phyloP scores from a whole-genome alignment of 2,113 vertebrate species.

The Dicentrarchus labrax region DNA sequence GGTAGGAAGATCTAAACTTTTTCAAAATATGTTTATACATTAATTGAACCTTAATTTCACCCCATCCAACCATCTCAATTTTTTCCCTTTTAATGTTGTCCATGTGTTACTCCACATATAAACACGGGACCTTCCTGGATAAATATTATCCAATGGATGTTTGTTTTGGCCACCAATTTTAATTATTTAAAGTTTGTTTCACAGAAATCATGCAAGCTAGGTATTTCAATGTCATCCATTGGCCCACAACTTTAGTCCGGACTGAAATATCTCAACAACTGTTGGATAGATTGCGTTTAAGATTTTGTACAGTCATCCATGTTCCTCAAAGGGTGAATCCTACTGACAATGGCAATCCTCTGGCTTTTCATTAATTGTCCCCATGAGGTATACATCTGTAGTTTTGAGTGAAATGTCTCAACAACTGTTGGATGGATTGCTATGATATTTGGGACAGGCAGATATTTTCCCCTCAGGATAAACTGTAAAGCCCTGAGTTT shows the following conservation, averaged over 20 bases:
- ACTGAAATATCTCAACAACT: no score
- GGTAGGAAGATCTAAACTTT: conserved; percentile 81
- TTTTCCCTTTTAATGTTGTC: background rate
- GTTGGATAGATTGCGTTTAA: no score
- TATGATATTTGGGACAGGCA: background rate
- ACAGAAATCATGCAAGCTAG: no score
- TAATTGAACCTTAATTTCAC: background rate
- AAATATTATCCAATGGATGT: background rate
- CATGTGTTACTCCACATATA: background rate
- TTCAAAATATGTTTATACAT: background rate
- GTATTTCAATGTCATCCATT: no score
- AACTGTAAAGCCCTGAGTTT: background rate
- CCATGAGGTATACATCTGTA: background rate
- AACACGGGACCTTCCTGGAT: background rate
- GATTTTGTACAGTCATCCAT: no score
- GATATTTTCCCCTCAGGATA: background rate
- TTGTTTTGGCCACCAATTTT: background rate
- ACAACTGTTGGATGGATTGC: background rate
- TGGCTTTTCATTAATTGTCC: background rate
- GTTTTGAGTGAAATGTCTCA: background rate
- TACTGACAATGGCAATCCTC: no score
- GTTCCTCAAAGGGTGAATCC: no score
- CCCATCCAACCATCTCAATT: no score
- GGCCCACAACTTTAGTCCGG: no score
- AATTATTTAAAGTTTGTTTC: no score